These are phyloP conservation scores for Cyanoderma ruficeps DNA, from an alignment of 2,113 vertebrate species.

Conservation along the genomic window DNA sequence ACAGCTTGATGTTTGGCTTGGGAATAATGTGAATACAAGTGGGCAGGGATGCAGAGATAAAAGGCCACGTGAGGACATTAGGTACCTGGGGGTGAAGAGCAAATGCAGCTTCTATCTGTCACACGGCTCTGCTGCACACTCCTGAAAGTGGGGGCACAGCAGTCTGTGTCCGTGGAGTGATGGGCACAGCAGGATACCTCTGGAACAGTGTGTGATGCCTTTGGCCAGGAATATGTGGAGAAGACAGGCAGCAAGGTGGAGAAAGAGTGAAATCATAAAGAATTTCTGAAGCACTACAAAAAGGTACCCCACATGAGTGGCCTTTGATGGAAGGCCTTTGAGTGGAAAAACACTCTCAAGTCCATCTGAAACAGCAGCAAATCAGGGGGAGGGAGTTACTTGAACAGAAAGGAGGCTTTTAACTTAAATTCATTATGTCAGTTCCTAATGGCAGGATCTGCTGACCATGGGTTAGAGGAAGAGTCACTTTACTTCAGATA, in stretches of 20 bases:
- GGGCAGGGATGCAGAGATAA: neutral
- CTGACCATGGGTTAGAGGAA: neutral
- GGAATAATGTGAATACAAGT: neutral
- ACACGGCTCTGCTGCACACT: neutral
- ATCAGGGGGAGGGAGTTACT: accelerated
- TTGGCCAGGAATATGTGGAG: neutral
- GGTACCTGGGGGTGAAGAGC: neutral
- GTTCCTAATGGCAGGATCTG: neutral
- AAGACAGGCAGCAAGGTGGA: neutral
- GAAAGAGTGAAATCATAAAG: neutral
- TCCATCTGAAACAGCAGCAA: neutral
- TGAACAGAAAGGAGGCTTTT: neutral
- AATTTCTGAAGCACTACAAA: neutral
- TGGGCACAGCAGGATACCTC: neutral
- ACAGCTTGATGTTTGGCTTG: neutral
- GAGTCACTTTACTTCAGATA: accelerated
- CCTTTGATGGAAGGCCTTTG: neutral
- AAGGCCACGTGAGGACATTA: neutral
- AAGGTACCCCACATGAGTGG: neutral
- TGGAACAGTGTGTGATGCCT: neutral
- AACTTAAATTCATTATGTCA: neutral
- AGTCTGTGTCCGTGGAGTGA: neutral
- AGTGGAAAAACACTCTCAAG: neutral
- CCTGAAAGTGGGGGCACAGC: neutral
- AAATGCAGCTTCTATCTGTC: neutral